Evolutionary conservation across 2,113 vertebrate genomes (phyloP), one percentile per base, ranked within the genome.

Genomic region (Coturnix japonica): DNA sequence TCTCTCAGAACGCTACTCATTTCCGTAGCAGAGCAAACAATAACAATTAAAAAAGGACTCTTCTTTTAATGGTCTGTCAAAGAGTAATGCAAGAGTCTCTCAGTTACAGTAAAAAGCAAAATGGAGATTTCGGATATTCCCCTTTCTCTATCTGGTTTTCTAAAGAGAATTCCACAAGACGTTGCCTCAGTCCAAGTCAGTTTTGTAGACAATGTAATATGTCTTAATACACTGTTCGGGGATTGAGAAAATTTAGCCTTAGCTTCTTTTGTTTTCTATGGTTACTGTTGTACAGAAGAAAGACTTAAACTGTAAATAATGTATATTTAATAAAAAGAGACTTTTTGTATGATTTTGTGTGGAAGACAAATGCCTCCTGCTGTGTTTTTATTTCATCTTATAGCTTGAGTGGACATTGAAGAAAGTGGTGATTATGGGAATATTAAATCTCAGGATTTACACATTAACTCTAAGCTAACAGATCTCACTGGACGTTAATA

Each of bases 291-390:
- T 98, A 98, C 97, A 99, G 97, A 96, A 94, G 91, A 97, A 97
- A 97, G 92, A 97, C 95, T 96, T 97, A 97, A 98, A 96, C 96
- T 98, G 98, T 99, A 98, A 98, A 98, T 98, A 98, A 94, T 98
- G 98, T 98, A 98, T 98, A 98, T 98, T 99, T 98, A 98, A 98
- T 99, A 98, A 98, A 98, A 98, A 98, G 91, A 98, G 91, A 97
- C 95, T 81, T 97, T 98, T 98, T 98, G 97, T 98, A 98, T 97
- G 96, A 98, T 97, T 98, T 97, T 97, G 96, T 97, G 97, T 98
- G 95, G 86, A 97, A 97, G 92, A 97, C 73, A 94, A 95, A 85
- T 94, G 94, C 65, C 93, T 96, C 95, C 93, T 94, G 39, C 71
- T 93, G 96, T 91, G 92, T 95, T 95, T 96, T 97, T 87, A 94